Evolutionary conservation across 2,888 invertebrate genomes (phyloP), one percentile per base, ranked within the genome.

Genomic region (Sphinx pinastri): DNA sequence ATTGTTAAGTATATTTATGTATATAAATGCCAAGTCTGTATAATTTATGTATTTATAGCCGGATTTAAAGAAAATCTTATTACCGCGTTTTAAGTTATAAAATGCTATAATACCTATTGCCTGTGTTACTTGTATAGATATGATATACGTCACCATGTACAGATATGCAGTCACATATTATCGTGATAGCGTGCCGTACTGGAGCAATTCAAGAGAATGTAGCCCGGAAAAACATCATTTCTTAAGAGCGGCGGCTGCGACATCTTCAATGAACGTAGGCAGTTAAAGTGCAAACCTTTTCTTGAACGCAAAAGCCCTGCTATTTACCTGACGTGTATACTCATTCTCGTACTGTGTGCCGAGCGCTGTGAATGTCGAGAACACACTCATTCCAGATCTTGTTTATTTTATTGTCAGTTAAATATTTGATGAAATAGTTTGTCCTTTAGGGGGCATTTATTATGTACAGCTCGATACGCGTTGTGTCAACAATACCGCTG

Each of bases 241-340:
- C 77, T 81, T 73, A 75, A 73, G 71, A 74, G 72, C 67, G 70
- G 74, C 75, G 78, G 77, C 79, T 77, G 79, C 73, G 74, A 76
- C 75, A 73, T 72, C 71, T 74, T 72, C 70, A 75, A 79, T 81
- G 79, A 81, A 83, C 78, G 78, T 73, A 73, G 81, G 78, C 81
- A 81, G 80, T 81, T 81, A 85, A 82, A 83, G 79, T 84, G 79
- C 84, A 86, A 79, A 81, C 78, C 81, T 81, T 81, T 81, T 81
- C 76, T 78, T 77, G 71, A 74, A 77, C 74, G 77, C 73, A 71
- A 81, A 76, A 77, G 77, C 73, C 77, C 77, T 76, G 73, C 74
- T 77, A 78, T 72, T 63, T 47, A 63, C 47, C 60, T 47, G 47
- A 47, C 16, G 60, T 10, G 45, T 79, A 76, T 67, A 73, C 74